Evolutionary conservation across 2,888 invertebrate species (phyloP).

Genomic region (Andricus curvator): DNA sequence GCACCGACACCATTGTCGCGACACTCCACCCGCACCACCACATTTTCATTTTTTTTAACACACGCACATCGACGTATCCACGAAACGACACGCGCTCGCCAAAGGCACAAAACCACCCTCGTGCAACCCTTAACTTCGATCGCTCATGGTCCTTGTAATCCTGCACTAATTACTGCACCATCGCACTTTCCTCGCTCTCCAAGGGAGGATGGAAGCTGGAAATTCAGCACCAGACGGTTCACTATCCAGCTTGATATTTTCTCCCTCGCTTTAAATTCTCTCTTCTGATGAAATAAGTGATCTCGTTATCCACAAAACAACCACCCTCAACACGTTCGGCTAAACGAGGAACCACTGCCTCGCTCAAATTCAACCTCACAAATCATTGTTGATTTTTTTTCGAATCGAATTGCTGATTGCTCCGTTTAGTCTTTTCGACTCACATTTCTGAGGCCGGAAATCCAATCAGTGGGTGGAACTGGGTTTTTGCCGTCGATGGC

Average conservation of each 20-base stretch:
- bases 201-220: constrained; percentile 82
- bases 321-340: constrained; percentile 2
- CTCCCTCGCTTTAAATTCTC: constrained; percentile 10
- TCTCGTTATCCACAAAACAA: constrained; percentile 31
- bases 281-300: constrained; percentile 7
- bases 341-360: not conserved
- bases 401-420: not conserved
- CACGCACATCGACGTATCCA: constrained; percentile 28
- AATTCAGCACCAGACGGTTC: constrained; percentile 62
- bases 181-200: constrained; percentile 49
- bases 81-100: constrained; percentile 14
- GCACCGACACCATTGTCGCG: constrained; percentile 67
- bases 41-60: constrained; percentile 65
- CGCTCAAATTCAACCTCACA: not conserved
- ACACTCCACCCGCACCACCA: constrained; percentile 67
- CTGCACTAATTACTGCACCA: constrained; percentile 61
- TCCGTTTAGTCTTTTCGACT: not conserved
- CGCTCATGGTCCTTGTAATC: constrained; percentile 58
- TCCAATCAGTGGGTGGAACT: not conserved
- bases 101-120: constrained; percentile 26
- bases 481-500: not conserved
- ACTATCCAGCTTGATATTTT: constrained; percentile 24
- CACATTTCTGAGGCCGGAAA: not conserved
- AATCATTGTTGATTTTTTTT: not conserved
- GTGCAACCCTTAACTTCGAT: constrained; percentile 30